These are phyloP conservation scores for Phoxinus dragarum DNA, from an alignment of 2,797 vertebrate genomes.

Conservation along the genomic window DNA sequence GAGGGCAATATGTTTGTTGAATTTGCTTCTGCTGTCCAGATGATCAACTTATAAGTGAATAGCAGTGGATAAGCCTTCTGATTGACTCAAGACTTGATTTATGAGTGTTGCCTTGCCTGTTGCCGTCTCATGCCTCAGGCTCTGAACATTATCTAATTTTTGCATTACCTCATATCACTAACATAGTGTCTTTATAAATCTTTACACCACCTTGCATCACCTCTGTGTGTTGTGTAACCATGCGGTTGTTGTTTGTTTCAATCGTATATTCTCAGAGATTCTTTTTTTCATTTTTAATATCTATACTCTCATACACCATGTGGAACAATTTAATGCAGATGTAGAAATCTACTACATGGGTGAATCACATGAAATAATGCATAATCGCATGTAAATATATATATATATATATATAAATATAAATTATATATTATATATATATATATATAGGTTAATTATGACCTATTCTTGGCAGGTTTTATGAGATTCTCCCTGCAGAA, in stretches of 20 bases:
- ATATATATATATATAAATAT: not conserved
- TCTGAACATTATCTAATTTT: constrained; percentile 20
- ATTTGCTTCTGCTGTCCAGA: not conserved
- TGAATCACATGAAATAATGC: not conserved
- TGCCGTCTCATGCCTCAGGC: constrained; percentile 34
- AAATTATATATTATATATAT: not conserved
- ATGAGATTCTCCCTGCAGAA: not conserved
- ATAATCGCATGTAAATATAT: not conserved
- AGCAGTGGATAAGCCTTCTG: constrained; percentile 3
- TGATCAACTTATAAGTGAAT: not conserved
- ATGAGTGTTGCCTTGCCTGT: constrained; percentile 47
- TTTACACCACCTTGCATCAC: constrained; percentile 1
- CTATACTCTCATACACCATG: not conserved
- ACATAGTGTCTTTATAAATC: constrained; percentile 8
- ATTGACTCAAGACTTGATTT: constrained; percentile 40
- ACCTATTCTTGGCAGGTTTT: not conserved
- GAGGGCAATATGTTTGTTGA: not conserved
- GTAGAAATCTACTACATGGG: not conserved
- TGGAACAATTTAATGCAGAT: not conserved
- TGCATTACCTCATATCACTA: constrained; percentile 52
- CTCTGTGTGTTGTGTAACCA: not conserved
- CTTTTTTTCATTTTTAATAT: not conserved
- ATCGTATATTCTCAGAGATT: not conserved
- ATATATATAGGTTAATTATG: not conserved
- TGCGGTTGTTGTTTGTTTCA: not conserved